Percentiles rank a stretch among this genome's conserved stretches.
These are phyloP conservation scores for Neopelma chrysocephalum DNA, from an alignment of 2,797 vertebrate genomes.

Conservation along the genomic window DNA sequence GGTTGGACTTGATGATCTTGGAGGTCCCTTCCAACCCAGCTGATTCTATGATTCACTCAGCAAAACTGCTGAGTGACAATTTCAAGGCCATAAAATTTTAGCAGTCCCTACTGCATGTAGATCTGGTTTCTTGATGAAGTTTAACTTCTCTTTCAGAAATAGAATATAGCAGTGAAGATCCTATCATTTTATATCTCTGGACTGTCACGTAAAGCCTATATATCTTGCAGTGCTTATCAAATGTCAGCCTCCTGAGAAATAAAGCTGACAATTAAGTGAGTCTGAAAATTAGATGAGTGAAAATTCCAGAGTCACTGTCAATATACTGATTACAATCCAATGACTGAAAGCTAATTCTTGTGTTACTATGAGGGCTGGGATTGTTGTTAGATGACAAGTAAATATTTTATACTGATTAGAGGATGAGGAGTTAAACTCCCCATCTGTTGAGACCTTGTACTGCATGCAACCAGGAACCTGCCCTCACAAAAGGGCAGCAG, in stretches of 20 bases:
- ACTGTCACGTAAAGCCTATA: background rate
- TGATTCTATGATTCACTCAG: background rate
- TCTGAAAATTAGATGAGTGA: background rate
- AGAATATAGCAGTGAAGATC: background rate
- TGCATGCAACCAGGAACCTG: background rate
- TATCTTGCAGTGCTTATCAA: background rate
- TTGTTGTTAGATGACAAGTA: rapidly evolving
- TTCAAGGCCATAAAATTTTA: slow-evolving; percentile 31
- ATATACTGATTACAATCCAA: background rate
- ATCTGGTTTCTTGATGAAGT: background rate
- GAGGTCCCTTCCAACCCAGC: too few relatives aligned
- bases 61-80: slow-evolving; percentile 16
- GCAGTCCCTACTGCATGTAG: background rate
- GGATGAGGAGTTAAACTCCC: background rate
- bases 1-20: too few relatives aligned
- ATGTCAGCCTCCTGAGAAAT: background rate
- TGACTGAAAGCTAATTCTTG: background rate
- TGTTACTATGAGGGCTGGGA: background rate
- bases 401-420: background rate
- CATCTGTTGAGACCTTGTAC: background rate
- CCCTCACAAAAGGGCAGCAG: background rate
- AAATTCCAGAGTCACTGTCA: background rate
- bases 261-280: background rate
- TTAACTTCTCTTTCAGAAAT: slow-evolving; percentile 16
- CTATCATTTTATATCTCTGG: background rate